These are phyloP conservation scores for Schizotus pectinicornis DNA, from an alignment of 2,888 invertebrate species.

Conservation along the genomic window DNA sequence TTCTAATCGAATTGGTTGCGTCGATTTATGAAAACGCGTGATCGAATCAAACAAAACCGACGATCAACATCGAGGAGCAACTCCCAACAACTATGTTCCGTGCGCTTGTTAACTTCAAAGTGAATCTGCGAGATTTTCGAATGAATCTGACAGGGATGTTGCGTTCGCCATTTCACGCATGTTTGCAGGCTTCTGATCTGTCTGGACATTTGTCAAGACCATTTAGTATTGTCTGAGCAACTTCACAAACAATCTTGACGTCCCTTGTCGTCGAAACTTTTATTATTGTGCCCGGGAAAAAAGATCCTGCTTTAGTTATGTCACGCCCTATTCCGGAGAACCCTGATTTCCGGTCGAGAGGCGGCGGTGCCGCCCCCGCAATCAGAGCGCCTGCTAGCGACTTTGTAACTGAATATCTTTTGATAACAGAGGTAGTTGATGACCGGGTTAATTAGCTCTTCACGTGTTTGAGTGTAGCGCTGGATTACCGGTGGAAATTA, in stretches of 20 bases:
- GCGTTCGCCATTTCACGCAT: constrained; percentile 45
- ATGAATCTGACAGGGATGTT: constrained; percentile 32
- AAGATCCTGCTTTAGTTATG: constrained; percentile 20
- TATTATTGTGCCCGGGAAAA: constrained; percentile 21
- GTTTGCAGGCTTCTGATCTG: constrained; percentile 44
- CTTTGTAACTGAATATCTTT: neutral
- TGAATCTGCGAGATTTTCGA: constrained; percentile 22
- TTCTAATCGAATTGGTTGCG: too few species aligned
- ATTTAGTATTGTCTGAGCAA: constrained; percentile 37
- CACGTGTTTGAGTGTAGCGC: neutral
- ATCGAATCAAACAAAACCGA: neutral
- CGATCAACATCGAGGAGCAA: neutral
- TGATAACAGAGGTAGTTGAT: too few species aligned
- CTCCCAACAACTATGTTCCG: constrained; percentile 7
- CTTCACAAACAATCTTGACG: constrained; percentile 34
- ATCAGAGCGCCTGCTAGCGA: neutral
- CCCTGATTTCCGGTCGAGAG: neutral
- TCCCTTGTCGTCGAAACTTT: constrained; percentile 28
- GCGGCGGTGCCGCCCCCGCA: neutral
- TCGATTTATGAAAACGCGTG: too few species aligned
- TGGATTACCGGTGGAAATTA: constrained; percentile 1
- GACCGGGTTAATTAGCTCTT: neutral
- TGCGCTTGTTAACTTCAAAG: constrained; percentile 10
- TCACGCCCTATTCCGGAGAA: constrained; percentile 8
- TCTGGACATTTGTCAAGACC: constrained; percentile 46